These are phyloP conservation scores for Cygnus olor DNA, from an alignment of 2,797 vertebrate genomes.

Conservation along the genomic window DNA sequence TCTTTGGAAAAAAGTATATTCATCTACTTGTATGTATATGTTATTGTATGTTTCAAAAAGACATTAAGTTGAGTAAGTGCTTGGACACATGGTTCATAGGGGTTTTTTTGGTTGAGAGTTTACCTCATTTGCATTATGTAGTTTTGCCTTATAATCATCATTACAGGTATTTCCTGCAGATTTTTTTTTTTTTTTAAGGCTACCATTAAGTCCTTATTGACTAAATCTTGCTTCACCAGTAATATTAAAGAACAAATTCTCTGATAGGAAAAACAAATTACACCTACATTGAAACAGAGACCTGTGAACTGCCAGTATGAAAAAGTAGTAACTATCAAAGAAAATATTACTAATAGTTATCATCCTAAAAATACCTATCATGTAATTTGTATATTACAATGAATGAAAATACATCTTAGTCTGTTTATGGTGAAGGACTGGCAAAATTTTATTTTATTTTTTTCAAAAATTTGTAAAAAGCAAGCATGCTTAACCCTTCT, in stretches of 20 bases:
- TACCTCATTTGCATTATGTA: neutral
- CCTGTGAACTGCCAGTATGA: neutral
- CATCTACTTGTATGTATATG: neutral
- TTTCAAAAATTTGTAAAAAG: neutral
- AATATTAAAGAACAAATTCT: neutral
- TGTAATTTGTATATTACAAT: neutral
- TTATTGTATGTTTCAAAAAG: neutral
- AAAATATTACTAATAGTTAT: neutral
- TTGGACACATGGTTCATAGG: neutral
- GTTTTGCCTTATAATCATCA: neutral
- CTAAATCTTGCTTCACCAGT: neutral
- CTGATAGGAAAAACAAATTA: neutral
- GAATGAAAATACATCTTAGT: neutral
- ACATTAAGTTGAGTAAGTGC: neutral
- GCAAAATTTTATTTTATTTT: neutral
- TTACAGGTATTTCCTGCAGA: neutral
- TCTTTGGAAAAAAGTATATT: neutral
- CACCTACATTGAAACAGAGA: neutral
- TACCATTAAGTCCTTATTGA: neutral
- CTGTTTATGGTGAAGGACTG: neutral
- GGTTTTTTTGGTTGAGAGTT: neutral
- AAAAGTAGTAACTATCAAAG: neutral
- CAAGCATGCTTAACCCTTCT: neutral
- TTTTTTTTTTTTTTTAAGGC: neutral
- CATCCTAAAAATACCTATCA: neutral